These are phyloP conservation scores for Xiphydria camelus DNA, from an alignment of 2,888 invertebrate species.

Conservation along the genomic window DNA sequence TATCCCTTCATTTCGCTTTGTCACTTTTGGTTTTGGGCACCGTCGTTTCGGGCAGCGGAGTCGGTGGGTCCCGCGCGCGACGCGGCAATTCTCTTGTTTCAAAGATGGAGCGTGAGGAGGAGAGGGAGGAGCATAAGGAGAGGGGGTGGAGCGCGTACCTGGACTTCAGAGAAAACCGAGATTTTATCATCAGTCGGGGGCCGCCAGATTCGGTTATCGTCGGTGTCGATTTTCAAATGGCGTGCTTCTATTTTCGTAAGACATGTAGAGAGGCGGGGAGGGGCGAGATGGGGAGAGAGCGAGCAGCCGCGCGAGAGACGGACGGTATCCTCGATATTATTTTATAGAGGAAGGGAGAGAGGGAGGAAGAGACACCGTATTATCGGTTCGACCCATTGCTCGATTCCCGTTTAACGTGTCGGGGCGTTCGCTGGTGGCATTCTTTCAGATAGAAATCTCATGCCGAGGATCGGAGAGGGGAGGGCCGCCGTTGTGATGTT, in stretches of 20 bases:
- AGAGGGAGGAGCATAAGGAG: slow-evolving; percentile 8
- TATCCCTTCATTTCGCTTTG: slow-evolving; percentile 22
- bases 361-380: too few relatives aligned
- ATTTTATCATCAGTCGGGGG: slow-evolving; percentile 43
- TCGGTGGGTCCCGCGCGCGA: not conserved
- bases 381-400: too few relatives aligned
- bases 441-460: not conserved
- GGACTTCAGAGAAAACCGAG: slow-evolving; percentile 41
- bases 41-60: not conserved
- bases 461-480: too few relatives aligned
- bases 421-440: slow-evolving; percentile 26
- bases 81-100: too few relatives aligned
- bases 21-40: slow-evolving; percentile 20
- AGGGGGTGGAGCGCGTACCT: slow-evolving; percentile 19
- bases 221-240: slow-evolving; percentile 44
- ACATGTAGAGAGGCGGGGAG: slow-evolving; percentile 20
- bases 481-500: too few relatives aligned
- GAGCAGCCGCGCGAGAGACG: too few relatives aligned
- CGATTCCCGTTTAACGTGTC: slow-evolving; percentile 32
- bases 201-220: slow-evolving; percentile 28
- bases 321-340: slow-evolving; percentile 33
- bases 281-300: too few relatives aligned
- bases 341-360: slow-evolving; percentile 31
- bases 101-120: slow-evolving; percentile 4
- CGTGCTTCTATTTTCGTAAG: slow-evolving; percentile 26